These are phyloP conservation scores for Nasonia longicornis DNA, from an alignment of 1,140 invertebrate species.

Conservation along the genomic window DNA sequence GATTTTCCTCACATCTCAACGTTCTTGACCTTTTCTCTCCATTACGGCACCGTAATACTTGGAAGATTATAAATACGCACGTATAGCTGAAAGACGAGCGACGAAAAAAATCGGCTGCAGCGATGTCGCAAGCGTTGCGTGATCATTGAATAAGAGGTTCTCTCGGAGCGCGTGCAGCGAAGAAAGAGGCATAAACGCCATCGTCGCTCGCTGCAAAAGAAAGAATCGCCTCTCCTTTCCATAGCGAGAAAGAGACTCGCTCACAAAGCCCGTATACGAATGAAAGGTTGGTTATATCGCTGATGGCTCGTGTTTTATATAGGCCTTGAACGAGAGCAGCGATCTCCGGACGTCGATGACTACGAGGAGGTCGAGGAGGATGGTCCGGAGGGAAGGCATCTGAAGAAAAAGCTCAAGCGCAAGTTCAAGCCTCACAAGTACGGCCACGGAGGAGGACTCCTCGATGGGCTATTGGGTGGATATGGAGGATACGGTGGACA, in stretches of 20 bases:
- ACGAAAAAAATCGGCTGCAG: background rate
- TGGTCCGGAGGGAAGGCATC: slow-evolving; percentile 37
- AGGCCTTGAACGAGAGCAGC: background rate
- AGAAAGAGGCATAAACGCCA: background rate
- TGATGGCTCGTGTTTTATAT: background rate
- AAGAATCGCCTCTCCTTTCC: background rate
- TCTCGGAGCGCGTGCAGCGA: background rate
- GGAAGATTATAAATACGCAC: no score
- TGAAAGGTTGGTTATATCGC: background rate
- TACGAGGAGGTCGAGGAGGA: slow-evolving; percentile 33
- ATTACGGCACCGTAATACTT: no score
- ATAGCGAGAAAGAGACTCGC: background rate
- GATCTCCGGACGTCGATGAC: slow-evolving; percentile 1
- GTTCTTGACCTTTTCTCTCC: no score
- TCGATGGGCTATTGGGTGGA: background rate
- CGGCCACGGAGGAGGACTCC: background rate
- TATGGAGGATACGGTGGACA: slow-evolving; percentile 50
- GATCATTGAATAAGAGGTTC: background rate
- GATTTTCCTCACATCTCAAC: no score
- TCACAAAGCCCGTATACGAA: background rate
- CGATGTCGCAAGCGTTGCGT: background rate
- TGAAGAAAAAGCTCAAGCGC: slow-evolving; percentile 43
- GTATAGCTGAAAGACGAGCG: no score
- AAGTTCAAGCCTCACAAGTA: slow-evolving; percentile 42
- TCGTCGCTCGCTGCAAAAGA: background rate